Conservation (phyloP, 2,113 vertebrate genomes). For the Pygathrix nemaeus region DNA sequence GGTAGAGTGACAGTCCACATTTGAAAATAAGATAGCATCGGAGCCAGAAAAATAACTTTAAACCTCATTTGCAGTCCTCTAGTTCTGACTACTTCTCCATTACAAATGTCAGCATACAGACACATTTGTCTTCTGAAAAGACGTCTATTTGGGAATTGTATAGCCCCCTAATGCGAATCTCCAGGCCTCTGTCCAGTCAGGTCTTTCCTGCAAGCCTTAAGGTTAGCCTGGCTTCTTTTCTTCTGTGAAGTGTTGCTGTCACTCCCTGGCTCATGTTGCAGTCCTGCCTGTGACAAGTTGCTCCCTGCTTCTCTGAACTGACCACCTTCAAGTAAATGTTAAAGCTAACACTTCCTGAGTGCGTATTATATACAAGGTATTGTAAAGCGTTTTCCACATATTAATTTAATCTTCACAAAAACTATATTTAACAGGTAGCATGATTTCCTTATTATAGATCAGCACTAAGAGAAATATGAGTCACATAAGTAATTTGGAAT, state of each 20-base stretch:
- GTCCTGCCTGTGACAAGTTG: not conserved
- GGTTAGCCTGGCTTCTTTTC: not conserved
- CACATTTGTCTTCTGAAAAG: not conserved
- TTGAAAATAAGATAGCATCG: not conserved
- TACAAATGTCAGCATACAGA: not conserved
- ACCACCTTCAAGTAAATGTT: not conserved
- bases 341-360: not conserved
- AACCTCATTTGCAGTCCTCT: not conserved
- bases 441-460: not conserved
- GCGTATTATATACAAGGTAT: not conserved
- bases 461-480: not conserved
- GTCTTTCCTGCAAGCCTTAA: not conserved
- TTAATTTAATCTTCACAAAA: not conserved
- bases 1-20: not conserved
- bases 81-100: not conserved
- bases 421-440: not conserved
- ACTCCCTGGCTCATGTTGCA: not conserved
- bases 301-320: not conserved
- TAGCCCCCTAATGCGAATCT: too few relatives aligned
- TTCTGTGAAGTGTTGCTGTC: not conserved
- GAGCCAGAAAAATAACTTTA: not conserved
- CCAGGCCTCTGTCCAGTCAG: not conserved
- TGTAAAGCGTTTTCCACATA: not conserved
- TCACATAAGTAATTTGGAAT: not conserved
- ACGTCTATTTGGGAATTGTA: rapidly evolving